phyloP scores from a whole-genome alignment of 2,113 vertebrate species.

The Pyrgilauda ruficollis region DNA sequence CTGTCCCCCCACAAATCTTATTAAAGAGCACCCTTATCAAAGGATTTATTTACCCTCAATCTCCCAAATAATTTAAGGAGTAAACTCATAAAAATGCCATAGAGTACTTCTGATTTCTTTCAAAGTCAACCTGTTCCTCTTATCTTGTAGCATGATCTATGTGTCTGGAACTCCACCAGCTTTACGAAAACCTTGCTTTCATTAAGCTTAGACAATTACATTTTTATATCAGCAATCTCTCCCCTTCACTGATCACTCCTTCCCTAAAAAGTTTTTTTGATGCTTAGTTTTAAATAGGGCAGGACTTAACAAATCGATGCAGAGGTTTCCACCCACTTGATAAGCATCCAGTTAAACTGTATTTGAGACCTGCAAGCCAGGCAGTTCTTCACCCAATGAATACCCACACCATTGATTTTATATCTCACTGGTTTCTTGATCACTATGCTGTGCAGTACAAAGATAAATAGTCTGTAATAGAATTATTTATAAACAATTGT shows the following conservation, averaged over 20 bases:
- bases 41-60: neutral
- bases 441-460: neutral
- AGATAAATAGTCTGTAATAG: neutral
- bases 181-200: neutral
- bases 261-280: neutral
- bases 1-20: neutral
- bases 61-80: neutral
- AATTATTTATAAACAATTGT: slow-evolving; percentile 35
- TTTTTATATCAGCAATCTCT: neutral
- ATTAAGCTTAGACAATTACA: neutral
- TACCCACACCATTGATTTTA: neutral
- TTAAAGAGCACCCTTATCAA: neutral
- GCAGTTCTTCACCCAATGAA: neutral
- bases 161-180: accelerated
- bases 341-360: neutral
- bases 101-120: neutral
- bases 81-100: neutral
- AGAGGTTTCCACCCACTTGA: neutral
- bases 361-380: neutral
- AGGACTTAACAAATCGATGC: neutral
- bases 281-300: neutral
- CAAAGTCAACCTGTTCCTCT: neutral
- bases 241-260: neutral
- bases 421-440: neutral
- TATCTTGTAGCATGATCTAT: neutral